Conservation (phyloP, 2,797 vertebrate genomes). For the Manis crassicaudata region DNA sequence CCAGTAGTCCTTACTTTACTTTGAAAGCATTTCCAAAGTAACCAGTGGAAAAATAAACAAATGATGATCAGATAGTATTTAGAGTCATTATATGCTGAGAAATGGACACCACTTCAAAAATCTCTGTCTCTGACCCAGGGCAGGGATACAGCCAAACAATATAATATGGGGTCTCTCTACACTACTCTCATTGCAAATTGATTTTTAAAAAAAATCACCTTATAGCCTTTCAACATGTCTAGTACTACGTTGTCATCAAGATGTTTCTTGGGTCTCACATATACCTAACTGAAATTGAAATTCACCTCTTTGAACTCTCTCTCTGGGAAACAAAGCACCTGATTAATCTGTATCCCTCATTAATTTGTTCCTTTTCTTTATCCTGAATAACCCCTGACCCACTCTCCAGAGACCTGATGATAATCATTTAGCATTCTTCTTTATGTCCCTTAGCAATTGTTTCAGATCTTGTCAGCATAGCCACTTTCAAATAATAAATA, state of each 20-base stretch:
- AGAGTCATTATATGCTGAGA: slow-evolving; percentile 44
- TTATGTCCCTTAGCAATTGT: not conserved
- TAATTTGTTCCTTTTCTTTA: not conserved
- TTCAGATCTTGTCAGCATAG: not conserved
- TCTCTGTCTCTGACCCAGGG: not conserved
- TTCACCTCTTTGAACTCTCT: slow-evolving; percentile 1
- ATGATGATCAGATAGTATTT: slow-evolving; percentile 52
- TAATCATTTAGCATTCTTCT: not conserved
- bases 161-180: not conserved
- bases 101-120: slow-evolving; percentile 49
- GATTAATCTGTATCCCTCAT: not conserved
- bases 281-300: slow-evolving; percentile 19
- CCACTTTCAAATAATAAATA: slow-evolving; percentile 28
- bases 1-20: slow-evolving; percentile 65
- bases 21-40: slow-evolving; percentile 74
- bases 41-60: slow-evolving; percentile 70
- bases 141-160: not conserved
- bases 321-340: not conserved
- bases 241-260: slow-evolving; percentile 8
- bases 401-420: not conserved
- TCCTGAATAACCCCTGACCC: not conserved
- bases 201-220: slow-evolving; percentile 44
- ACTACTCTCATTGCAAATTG: not conserved
- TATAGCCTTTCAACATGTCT: not conserved
- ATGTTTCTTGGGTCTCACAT: not conserved